Evolutionary conservation across 2,113 vertebrate species (phyloP).

Genomic region (Budorcas taxicolor): DNA sequence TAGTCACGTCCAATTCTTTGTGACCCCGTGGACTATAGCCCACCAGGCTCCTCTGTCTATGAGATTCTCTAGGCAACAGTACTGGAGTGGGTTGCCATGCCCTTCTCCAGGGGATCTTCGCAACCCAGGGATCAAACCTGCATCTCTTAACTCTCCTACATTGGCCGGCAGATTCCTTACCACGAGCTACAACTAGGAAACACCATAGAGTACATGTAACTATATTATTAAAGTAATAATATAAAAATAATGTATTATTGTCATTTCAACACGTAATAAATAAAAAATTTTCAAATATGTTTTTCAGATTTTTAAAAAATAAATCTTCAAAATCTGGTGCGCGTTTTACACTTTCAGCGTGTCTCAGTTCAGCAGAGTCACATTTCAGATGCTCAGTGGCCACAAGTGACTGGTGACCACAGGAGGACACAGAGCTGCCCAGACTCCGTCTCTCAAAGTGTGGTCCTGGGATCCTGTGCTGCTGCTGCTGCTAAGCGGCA

Average conservation of each 20-base stretch:
- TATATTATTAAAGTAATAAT: not conserved
- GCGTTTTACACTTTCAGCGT: not conserved
- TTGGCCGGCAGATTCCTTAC: not conserved
- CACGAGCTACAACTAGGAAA: not conserved
- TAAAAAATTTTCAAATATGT: not conserved
- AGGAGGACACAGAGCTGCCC: too few species aligned
- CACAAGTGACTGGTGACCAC: not conserved
- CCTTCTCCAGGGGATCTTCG: not conserved
- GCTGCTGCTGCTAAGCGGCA: fast-evolving
- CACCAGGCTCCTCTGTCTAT: not conserved
- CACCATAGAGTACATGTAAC: not conserved
- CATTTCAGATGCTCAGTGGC: not conserved
- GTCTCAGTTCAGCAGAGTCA: not conserved
- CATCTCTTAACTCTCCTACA: not conserved
- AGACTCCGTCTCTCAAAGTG: not conserved
- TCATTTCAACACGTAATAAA: not conserved
- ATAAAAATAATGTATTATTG: not conserved
- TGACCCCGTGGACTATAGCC: not conserved
- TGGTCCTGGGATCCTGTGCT: not conserved
- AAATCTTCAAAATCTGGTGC: not conserved
- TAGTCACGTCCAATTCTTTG: not conserved
- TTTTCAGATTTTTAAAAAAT: not conserved
- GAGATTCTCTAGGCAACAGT: not conserved
- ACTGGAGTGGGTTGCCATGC: not conserved
- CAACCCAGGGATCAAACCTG: not conserved